phyloP scores from a whole-genome alignment of 2,888 invertebrate genomes.

The Melikaiella ostensackeni region DNA sequence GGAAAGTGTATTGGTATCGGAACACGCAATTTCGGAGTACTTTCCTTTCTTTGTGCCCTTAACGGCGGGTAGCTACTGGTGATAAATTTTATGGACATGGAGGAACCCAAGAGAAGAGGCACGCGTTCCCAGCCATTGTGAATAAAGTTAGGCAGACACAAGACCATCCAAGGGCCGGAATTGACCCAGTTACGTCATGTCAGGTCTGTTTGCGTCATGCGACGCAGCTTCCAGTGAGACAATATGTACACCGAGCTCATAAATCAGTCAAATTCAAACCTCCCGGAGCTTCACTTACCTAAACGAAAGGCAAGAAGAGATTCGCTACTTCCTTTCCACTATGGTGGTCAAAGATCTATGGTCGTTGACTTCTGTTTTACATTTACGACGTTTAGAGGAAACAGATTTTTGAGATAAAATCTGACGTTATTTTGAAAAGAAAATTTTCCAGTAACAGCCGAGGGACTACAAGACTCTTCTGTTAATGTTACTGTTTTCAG shows the following conservation, averaged over 20 bases:
- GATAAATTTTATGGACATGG: constrained; percentile 63
- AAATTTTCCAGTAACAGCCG: no score
- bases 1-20: constrained; percentile 60
- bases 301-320: constrained; percentile 32
- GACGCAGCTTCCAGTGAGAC: constrained; percentile 63
- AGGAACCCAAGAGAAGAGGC: constrained; percentile 51
- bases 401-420: not conserved
- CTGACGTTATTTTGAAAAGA: no score
- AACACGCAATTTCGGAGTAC: constrained; percentile 64
- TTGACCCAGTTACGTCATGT: constrained; percentile 71
- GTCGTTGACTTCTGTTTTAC: not conserved
- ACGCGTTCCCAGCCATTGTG: constrained; percentile 49
- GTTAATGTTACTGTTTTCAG: no score
- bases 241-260: constrained; percentile 66
- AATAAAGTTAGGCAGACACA: constrained; percentile 57
- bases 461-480: no score
- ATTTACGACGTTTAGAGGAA: not conserved
- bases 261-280: constrained; percentile 68
- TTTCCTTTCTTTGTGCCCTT: constrained; percentile 61
- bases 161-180: constrained; percentile 57
- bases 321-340: constrained; percentile 35
- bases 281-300: constrained; percentile 49
- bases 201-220: constrained; percentile 63
- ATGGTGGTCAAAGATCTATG: constrained; percentile 13
- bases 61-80: constrained; percentile 59